Evolutionary conservation across 1,140 invertebrate species (phyloP).

Genomic region (Brachionus sp.): DNA sequence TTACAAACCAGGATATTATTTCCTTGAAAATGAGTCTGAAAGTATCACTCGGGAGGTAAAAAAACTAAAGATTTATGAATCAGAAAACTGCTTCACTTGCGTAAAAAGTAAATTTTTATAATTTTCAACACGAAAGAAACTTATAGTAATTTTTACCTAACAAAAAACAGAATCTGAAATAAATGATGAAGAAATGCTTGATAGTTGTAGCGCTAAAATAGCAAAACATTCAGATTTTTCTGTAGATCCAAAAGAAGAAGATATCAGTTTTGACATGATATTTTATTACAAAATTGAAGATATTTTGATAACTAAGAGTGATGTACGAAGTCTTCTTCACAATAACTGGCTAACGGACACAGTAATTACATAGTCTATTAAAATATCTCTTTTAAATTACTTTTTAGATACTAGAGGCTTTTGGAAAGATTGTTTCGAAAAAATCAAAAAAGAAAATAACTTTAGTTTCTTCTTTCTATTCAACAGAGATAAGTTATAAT

Average conservation of each 20-base stretch:
- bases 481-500: not conserved
- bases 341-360: conserved; percentile 1
- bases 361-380: not conserved
- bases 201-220: not conserved
- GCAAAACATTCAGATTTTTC: not conserved
- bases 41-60: not conserved
- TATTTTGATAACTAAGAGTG: not conserved
- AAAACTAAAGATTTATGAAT: not conserved
- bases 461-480: not conserved
- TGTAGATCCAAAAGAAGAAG: not conserved
- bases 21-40: not conserved
- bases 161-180: not conserved
- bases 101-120: not conserved
- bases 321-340: not conserved
- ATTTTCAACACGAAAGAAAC: not conserved
- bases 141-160: not conserved
- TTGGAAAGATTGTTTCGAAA: not conserved
- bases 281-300: not conserved
- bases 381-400: not conserved
- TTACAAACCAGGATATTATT: not conserved
- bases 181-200: not conserved
- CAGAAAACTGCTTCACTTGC: no score
- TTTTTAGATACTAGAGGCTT: conserved; percentile 4
- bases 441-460: not conserved
- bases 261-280: not conserved